Percentiles rank a stretch among this genome's conserved stretches.
phyloP scores from a whole-genome alignment of 2,113 vertebrate genomes.

The Girardinichthys multiradiatus region DNA sequence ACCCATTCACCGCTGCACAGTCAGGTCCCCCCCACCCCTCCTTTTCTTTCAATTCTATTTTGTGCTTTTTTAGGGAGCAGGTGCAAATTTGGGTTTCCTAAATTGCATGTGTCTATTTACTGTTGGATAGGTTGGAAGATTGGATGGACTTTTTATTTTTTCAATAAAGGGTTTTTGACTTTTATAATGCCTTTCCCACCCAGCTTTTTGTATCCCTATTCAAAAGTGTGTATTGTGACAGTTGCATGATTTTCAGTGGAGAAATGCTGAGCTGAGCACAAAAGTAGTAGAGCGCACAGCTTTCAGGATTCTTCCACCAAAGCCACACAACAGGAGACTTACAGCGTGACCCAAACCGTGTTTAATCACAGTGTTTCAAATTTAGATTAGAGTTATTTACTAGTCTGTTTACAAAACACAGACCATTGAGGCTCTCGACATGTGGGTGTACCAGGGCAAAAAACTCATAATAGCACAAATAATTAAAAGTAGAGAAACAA shows the following conservation, averaged over 20 bases:
- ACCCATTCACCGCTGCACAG: slow-evolving; percentile 60
- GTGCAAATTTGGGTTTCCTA: slow-evolving; percentile 64
- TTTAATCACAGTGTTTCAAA: slow-evolving; percentile 41
- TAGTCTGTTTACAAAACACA: slow-evolving; percentile 36
- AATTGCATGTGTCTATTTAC: slow-evolving; percentile 57
- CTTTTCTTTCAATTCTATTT: slow-evolving; percentile 34
- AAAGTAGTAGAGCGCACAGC: slow-evolving; percentile 17
- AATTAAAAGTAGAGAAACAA: slow-evolving; percentile 58
- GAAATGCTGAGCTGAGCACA: slow-evolving; percentile 29
- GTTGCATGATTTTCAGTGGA: too few relatives aligned
- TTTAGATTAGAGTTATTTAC: slow-evolving; percentile 50
- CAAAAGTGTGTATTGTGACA: slow-evolving; percentile 38
- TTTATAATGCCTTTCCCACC: slow-evolving; percentile 30
- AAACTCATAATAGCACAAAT: slow-evolving; percentile 61
- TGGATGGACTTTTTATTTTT: slow-evolving; percentile 59
- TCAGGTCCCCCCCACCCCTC: slow-evolving; percentile 47
- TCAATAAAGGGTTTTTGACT: too few relatives aligned
- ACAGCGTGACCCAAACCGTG: slow-evolving; percentile 29
- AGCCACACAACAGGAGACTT: slow-evolving; percentile 12
- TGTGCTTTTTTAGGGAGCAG: slow-evolving; percentile 47
- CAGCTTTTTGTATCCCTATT: slow-evolving; percentile 26
- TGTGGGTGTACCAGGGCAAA: slow-evolving; percentile 67
- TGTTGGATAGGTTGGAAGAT: slow-evolving; percentile 73
- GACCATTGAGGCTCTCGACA: slow-evolving; percentile 34
- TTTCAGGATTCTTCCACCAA: slow-evolving; percentile 8